These are phyloP conservation scores for Lethenteron camtschaticum DNA, from an alignment of 2,113 vertebrate species.

Conservation along the genomic window DNA sequence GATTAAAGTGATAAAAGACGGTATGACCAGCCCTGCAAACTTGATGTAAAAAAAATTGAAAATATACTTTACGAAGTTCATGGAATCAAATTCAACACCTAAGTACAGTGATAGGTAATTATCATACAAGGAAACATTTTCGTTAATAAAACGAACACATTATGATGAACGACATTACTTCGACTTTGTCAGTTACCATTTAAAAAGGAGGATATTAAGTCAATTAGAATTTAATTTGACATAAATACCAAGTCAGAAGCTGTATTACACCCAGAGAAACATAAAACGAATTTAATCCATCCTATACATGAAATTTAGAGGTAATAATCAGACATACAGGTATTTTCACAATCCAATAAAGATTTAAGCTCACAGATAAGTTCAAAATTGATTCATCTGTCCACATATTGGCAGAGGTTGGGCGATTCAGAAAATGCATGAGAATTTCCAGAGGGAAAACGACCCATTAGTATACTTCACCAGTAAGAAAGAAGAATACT, in stretches of 20 bases:
- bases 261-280: accelerated
- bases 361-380: not conserved
- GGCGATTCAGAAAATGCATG: slow-evolving; percentile 17
- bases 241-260: too few species aligned
- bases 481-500: slow-evolving; percentile 23
- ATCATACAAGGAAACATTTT: not conserved
- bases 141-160: slow-evolving; percentile 1
- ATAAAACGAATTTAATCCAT: slow-evolving; percentile 13
- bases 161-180: slow-evolving; percentile 7
- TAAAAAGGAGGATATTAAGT: too few species aligned
- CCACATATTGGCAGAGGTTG: slow-evolving; percentile 19
- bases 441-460: slow-evolving; percentile 17
- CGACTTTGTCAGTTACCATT: too few species aligned
- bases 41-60: slow-evolving; percentile 13
- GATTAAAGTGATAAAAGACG: slow-evolving; percentile 10
- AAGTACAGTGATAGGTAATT: not conserved
- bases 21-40: not conserved
- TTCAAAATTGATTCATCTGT: slow-evolving; percentile 16
- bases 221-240: slow-evolving; percentile 5
- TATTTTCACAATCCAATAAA: too few species aligned
- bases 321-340: too few species aligned
- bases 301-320: slow-evolving; percentile 14
- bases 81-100: slow-evolving; percentile 7
- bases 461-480: slow-evolving; percentile 16
- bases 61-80: slow-evolving; percentile 13